Evolutionary conservation across 2,888 invertebrate species (phyloP).

Genomic region (Cataglyphis altisquamis): DNA sequence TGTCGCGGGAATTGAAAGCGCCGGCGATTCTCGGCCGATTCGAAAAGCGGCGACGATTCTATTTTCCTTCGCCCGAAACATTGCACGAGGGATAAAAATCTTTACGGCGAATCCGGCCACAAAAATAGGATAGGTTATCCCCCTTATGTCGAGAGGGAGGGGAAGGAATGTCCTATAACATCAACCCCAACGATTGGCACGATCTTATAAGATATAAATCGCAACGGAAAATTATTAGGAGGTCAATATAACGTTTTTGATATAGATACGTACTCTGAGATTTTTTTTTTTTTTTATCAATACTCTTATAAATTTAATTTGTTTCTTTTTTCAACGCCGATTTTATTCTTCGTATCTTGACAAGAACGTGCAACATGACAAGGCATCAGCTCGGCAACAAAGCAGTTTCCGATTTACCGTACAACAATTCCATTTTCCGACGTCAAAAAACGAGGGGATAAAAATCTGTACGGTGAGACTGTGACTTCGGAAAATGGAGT

Average conservation of each 20-base stretch:
- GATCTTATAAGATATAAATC: slow-evolving; percentile 29
- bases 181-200: slow-evolving; percentile 23
- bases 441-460: slow-evolving; percentile 54
- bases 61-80: slow-evolving; percentile 67
- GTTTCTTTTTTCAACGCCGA: neutral
- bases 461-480: slow-evolving; percentile 68
- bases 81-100: slow-evolving; percentile 68
- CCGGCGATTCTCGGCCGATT: slow-evolving; percentile 79
- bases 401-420: slow-evolving; percentile 68
- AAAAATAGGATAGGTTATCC: slow-evolving; percentile 73
- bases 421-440: slow-evolving; percentile 74
- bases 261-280: neutral
- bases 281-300: neutral
- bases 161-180: slow-evolving; percentile 23
- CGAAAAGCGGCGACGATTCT: slow-evolving; percentile 74
- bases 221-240: neutral
- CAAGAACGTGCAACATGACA: neutral
- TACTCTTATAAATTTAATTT: neutral
- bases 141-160: slow-evolving; percentile 13
- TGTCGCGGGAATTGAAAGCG: slow-evolving; percentile 84
- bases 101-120: slow-evolving; percentile 73
- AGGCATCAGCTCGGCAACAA: neutral
- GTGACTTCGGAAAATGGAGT: slow-evolving; percentile 70
- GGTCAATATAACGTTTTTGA: neutral
- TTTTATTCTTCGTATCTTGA: neutral